Evolutionary conservation across 2,113 vertebrate species (phyloP).

Genomic region (Pterophyllum scalare): DNA sequence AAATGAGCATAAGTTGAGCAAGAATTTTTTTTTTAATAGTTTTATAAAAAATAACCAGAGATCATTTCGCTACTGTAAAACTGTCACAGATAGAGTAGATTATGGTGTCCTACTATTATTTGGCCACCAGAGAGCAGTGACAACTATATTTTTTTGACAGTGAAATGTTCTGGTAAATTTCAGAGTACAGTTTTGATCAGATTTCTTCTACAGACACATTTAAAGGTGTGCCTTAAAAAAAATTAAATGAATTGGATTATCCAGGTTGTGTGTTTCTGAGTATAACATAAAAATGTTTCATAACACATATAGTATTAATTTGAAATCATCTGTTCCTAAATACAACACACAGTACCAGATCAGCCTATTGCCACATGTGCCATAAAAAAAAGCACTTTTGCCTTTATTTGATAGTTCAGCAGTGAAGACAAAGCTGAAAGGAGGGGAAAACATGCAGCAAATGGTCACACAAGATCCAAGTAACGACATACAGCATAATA

Average conservation of each 20-base stretch:
- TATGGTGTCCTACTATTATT: not conserved
- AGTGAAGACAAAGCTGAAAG: too few species aligned
- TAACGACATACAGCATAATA: not conserved
- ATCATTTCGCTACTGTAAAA: not conserved
- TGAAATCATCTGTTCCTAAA: not conserved
- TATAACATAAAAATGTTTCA: not conserved
- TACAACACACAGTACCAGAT: not conserved
- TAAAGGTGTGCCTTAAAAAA: not conserved
- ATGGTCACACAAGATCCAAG: not conserved
- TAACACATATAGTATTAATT: not conserved
- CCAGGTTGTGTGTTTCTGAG: not conserved
- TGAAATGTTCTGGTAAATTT: not conserved
- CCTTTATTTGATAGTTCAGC: too few species aligned
- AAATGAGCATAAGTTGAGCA: not conserved
- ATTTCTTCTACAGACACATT: too few species aligned
- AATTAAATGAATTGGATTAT: not conserved
- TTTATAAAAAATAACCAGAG: not conserved
- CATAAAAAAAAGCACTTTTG: too few species aligned
- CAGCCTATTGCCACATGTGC: not conserved
- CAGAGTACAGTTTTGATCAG: too few species aligned
- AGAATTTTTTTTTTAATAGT: too few species aligned
- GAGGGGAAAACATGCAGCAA: too few species aligned
- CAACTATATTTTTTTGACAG: not conserved
- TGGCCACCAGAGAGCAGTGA: conserved; percentile 1
- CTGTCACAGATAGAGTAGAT: not conserved